A percentile compares a stretch with the other conserved stretches of the same genome.
Conservation (phyloP, 2,888 invertebrate species). For the Poecilus cupreus region DNA sequence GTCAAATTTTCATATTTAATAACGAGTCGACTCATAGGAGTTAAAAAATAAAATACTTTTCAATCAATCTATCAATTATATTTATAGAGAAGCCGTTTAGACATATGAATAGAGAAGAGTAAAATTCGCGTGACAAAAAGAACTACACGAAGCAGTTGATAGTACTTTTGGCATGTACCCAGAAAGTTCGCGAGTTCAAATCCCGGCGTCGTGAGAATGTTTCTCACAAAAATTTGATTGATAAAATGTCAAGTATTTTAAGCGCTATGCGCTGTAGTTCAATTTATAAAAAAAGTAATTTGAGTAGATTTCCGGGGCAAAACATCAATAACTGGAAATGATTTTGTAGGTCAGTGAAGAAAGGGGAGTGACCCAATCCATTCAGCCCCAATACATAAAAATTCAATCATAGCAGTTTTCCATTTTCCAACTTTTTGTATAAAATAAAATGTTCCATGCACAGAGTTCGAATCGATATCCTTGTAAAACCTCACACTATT, state of each 20-base stretch:
- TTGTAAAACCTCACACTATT: constrained; percentile 59
- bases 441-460: constrained; percentile 63
- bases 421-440: constrained; percentile 59
- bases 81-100: no score
- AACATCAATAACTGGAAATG: constrained; percentile 44
- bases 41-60: no score
- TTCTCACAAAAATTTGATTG: no score
- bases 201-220: no score
- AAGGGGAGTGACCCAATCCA: constrained; percentile 18
- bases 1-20: no score
- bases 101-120: no score
- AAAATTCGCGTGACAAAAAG: no score
- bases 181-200: no score
- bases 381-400: constrained; percentile 54
- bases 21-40: no score
- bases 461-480: constrained; percentile 61
- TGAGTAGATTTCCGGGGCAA: neutral
- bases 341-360: constrained; percentile 43
- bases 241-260: no score
- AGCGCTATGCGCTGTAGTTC: neutral
- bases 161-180: neutral
- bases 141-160: neutral
- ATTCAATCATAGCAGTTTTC: constrained; percentile 59
- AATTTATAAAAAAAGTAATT: constrained; percentile 3
- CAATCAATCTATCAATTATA: no score